Percentiles rank a stretch among this genome's conserved stretches.
These are phyloP conservation scores for Piezodorus guildinii DNA, from an alignment of 1,140 invertebrate species.

Conservation along the genomic window DNA sequence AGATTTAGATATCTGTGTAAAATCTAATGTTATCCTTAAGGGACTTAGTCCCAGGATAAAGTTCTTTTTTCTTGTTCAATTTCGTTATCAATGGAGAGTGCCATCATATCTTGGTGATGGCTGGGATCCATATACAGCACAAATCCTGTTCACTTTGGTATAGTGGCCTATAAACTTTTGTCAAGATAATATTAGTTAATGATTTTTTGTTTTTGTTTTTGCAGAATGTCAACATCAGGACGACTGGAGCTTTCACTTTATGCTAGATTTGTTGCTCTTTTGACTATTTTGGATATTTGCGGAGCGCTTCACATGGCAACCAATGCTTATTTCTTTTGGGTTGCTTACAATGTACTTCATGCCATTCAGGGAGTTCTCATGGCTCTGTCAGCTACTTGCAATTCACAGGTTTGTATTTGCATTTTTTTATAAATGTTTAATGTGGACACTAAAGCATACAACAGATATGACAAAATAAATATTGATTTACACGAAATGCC, in stretches of 20 bases:
- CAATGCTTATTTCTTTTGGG: slow-evolving; percentile 30
- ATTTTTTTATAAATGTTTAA: neutral
- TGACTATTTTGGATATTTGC: slow-evolving; percentile 28
- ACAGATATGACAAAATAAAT: neutral
- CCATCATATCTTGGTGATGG: too few relatives aligned
- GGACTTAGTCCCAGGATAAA: too few relatives aligned
- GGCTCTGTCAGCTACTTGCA: slow-evolving; percentile 50
- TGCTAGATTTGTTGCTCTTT: slow-evolving; percentile 36
- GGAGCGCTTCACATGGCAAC: slow-evolving; percentile 3
- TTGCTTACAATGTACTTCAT: slow-evolving; percentile 38
- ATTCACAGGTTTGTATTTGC: slow-evolving; percentile 32
- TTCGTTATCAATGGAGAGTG: too few relatives aligned
- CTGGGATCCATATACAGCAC: too few relatives aligned
- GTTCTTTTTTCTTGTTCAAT: too few relatives aligned
- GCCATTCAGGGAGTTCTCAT: slow-evolving; percentile 46
- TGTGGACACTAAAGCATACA: neutral
- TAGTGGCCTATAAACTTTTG: too few relatives aligned
- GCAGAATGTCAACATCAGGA: slow-evolving; percentile 1
- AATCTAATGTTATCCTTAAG: too few relatives aligned
- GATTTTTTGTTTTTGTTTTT: neutral
- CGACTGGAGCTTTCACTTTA: slow-evolving; percentile 35
- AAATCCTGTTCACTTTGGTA: too few relatives aligned
- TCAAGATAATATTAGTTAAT: too few relatives aligned
- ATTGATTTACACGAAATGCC: neutral
- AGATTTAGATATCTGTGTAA: too few relatives aligned